Conservation (phyloP, 2,888 invertebrate genomes). For the Polymixis flavicincta region DNA sequence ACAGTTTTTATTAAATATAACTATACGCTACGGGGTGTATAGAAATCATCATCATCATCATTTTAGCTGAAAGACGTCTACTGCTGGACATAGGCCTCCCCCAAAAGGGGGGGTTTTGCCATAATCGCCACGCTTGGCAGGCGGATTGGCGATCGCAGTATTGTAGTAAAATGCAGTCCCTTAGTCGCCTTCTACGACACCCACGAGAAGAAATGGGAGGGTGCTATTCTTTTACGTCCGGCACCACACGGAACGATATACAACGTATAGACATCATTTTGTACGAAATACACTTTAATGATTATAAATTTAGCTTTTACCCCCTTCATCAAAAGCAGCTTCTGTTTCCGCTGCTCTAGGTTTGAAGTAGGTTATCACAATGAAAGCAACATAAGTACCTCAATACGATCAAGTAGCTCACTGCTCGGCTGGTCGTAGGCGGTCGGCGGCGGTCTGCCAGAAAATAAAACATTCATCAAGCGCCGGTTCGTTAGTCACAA, state of each 20-base stretch:
- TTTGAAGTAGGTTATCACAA: conserved; percentile 8
- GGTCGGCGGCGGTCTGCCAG: conserved; percentile 35
- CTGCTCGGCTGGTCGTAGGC: background rate
- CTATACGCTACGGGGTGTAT: background rate
- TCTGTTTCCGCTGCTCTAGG: background rate
- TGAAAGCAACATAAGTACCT: conserved; percentile 1
- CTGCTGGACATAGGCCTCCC: too few species aligned
- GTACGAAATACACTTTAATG: background rate
- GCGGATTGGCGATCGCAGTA: too few species aligned
- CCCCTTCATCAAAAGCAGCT: background rate
- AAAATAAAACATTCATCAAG: conserved; percentile 66
- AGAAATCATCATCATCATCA: too few species aligned
- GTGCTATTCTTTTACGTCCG: too few species aligned
- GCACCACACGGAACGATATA: too few species aligned
- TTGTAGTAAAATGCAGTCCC: too few species aligned
- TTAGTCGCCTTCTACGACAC: too few species aligned
- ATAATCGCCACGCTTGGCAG: too few species aligned
- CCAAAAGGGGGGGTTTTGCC: too few species aligned
- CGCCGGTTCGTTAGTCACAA: conserved; percentile 67
- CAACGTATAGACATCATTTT: background rate
- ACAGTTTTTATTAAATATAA: too few species aligned
- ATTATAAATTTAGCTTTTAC: background rate
- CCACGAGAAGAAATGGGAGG: too few species aligned
- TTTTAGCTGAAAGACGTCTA: too few species aligned
- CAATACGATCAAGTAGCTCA: background rate